phyloP scores from a whole-genome alignment of 2,888 invertebrate genomes.

The Papilio gigon region DNA sequence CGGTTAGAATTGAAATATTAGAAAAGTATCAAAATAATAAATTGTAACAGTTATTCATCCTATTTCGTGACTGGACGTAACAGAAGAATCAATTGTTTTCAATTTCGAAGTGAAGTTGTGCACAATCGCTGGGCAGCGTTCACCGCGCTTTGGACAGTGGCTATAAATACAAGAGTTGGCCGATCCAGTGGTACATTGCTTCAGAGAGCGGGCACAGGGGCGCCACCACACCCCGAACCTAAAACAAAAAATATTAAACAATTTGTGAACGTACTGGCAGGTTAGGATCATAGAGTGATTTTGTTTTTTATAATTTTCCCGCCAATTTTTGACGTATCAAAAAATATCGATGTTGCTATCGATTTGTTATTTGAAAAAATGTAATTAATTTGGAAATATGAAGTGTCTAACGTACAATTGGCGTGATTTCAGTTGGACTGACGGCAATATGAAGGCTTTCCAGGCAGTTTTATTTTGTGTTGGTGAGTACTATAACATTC shows the following conservation, averaged over 20 bases:
- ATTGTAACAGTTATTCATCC: conserved; percentile 26
- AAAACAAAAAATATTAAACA: conserved; percentile 54
- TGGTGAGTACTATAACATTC: conserved; percentile 59
- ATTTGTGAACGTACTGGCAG: conserved; percentile 76
- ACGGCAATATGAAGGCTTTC: conserved; percentile 67
- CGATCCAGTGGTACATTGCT: conserved; percentile 66
- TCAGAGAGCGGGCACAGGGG: conserved; percentile 69
- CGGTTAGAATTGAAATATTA: not conserved
- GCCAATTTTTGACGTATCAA: not conserved
- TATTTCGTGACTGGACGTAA: conserved; percentile 36
- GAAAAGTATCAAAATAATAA: conserved; percentile 12
- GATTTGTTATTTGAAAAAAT: conserved; percentile 41
- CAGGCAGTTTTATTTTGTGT: conserved; percentile 67
- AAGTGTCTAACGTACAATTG: conserved; percentile 49
- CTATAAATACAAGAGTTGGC: conserved; percentile 72
- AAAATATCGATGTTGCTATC: conserved; percentile 17
- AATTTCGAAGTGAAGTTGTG: conserved; percentile 55
- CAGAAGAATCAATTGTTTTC: conserved; percentile 38
- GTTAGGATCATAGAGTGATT: conserved; percentile 52
- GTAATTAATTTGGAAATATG: conserved; percentile 43
- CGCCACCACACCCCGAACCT: conserved; percentile 58
- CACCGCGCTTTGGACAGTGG: conserved; percentile 54
- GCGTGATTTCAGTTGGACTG: conserved; percentile 76
- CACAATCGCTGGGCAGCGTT: conserved; percentile 53
- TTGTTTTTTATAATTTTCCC: conserved; percentile 14